Evolutionary conservation across 2,113 vertebrate genomes (phyloP), one percentile per base, ranked within the genome.

Genomic region (Electrona antarctica): DNA sequence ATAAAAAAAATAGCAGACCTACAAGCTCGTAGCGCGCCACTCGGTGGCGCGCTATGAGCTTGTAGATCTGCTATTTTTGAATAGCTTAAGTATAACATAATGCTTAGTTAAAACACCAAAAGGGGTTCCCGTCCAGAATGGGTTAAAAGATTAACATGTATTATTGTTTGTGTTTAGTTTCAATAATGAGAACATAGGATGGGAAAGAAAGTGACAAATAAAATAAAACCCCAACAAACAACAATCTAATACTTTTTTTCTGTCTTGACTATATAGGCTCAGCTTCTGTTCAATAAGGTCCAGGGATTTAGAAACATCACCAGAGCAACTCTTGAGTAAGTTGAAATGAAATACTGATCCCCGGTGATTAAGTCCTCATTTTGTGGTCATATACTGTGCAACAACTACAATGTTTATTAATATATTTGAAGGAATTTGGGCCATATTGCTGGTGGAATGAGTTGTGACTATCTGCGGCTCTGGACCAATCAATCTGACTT

Each of bases 231-330:
- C 3, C 33, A 41, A 6, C 33, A 4, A 41, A 41, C 33, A 4
- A 41, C 3, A 46, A 3, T 21, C 51, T 48, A 8, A 29, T 52
- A 10, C 57, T 49, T 49, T 50, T 54, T 74, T 57, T 88, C 62
- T 88, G 41, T 90, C 64, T 66, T 66, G 14, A 15, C 64, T 81
- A 97, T 81, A 97, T 21, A 21, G 96, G 92, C 94, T 83, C 95
- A 95, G 73, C 90, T 95, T 85, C 89, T 97, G 50, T 96, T 95
- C 84, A 93, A 86, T 84, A 94, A 90, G 90, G 89, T 95, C 82
- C 81, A 89, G 21, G 73, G 87, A 63, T 76, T 83, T 55, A 71
- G 79, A 79, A 95, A 94, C 55, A 52, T 90, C 63, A 96, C 93
- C 68, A 85, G 83, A 67, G 88, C 80, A 54, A 89, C 79, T 45